Evolutionary conservation across 2,113 vertebrate species (phyloP), one percentile per base, ranked within the genome.

Genomic region (Coregonus clupeaformis): DNA sequence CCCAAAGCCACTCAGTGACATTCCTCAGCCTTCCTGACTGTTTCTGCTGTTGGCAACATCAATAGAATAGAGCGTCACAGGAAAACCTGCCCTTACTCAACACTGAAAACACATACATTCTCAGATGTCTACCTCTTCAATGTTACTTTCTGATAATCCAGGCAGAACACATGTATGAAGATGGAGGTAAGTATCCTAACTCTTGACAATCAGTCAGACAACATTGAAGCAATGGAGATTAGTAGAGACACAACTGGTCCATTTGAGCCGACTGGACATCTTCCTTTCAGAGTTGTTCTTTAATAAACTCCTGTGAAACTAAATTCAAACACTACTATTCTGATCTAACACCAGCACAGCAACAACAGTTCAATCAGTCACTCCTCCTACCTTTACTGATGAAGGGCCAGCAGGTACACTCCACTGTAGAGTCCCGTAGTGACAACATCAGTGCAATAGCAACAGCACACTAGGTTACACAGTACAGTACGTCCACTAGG

Each of bases 321-420:
- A 7, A 42, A 9, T 42, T 42, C 9, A 55, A 55, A 55, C 52
- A 60, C 57, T 16, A 60, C 5, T 22, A 22, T 59, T 59, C 20
- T n/a, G 57, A 59, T 6, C 57, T 59, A 59, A 6, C 16, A 59
- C 18, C 20, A n/a, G 5, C 14, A 49, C 12, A 49, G 47, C 14
- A 22, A 59, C 18, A 49, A n/a, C 63, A 13, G 25, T 16, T 25
- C 63, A 9, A 30, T 25, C 32, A 5, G 6, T 68, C 57, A 20
- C 0, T 29, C 11, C 73, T 71, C 82, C 80, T 89, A 87, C 87
- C 85, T 89, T 82, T 84, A 72, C 60, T 66, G 27, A 9, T 55
- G 29, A 84, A 84, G 30, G 73, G 76, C 82, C 83, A 90, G 83
- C 85, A 89, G 47, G 77, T 68, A 84, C 84, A 89, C 65, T 68